phyloP scores from a whole-genome alignment of 2,888 invertebrate genomes.

The Nomada fabriciana region DNA sequence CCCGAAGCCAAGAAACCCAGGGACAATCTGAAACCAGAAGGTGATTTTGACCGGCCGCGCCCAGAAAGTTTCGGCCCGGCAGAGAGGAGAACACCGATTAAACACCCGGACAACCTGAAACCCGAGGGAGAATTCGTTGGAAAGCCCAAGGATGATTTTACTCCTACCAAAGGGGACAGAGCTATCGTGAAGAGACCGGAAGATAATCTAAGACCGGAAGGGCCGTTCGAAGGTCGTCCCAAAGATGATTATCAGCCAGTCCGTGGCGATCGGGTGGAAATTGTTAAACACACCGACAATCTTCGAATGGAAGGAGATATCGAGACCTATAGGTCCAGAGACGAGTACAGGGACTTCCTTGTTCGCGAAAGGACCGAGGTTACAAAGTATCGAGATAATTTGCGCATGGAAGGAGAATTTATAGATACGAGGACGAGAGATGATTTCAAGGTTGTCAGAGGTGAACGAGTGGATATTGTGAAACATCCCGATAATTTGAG shows the following conservation, averaged over 20 bases:
- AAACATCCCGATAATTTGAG: conserved; percentile 77
- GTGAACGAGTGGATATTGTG: conserved; percentile 75
- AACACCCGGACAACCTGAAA: conserved; percentile 83
- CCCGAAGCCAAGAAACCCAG: conserved; percentile 81
- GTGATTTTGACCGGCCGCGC: conserved; percentile 80
- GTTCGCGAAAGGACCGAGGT: conserved; percentile 86
- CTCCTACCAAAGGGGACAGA: conserved; percentile 80
- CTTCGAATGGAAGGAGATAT: conserved; percentile 84
- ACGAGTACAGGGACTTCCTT: conserved; percentile 86
- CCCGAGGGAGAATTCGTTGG: conserved; percentile 85
- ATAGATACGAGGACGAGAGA: conserved; percentile 85
- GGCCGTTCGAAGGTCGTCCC: conserved; percentile 84
- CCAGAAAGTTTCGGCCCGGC: conserved; percentile 81
- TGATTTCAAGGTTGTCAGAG: conserved; percentile 86
- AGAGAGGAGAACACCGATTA: conserved; percentile 75
- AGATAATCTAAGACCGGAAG: conserved; percentile 87
- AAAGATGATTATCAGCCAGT: conserved; percentile 77
- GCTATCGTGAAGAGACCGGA: conserved; percentile 81
- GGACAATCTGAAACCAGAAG: conserved; percentile 83
- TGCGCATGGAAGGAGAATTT: conserved; percentile 88
- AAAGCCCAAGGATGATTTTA: conserved; percentile 82
- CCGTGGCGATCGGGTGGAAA: conserved; percentile 87
- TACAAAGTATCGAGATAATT: conserved; percentile 88
- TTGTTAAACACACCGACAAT: conserved; percentile 84
- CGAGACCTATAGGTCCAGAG: conserved; percentile 85